A percentile compares a stretch with the other conserved stretches of the same genome.
These are phyloP conservation scores for Tetraodon nigroviridis DNA, from an alignment of 2,113 vertebrate species.

Conservation along the genomic window DNA sequence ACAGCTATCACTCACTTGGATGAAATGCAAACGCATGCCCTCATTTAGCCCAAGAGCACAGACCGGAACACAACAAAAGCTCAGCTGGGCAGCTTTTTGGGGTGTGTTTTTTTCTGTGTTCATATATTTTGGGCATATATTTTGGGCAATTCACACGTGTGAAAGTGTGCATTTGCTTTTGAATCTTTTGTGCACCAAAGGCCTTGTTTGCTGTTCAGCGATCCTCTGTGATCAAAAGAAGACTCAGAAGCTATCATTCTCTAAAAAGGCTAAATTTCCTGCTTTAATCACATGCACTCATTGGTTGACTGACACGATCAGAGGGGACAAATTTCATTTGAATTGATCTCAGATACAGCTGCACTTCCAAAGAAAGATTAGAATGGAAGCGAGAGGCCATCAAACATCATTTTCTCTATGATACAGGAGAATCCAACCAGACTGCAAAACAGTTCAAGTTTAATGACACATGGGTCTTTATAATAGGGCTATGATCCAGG, in stretches of 20 bases:
- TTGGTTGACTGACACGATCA: slow-evolving; percentile 24
- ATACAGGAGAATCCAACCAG: background rate
- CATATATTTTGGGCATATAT: background rate
- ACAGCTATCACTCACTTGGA: slow-evolving; percentile 24
- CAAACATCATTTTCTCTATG: background rate
- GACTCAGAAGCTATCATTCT: slow-evolving; percentile 33
- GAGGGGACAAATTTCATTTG: no score
- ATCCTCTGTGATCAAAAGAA: slow-evolving; percentile 53
- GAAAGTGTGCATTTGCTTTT: no score
- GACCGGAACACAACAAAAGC: slow-evolving; percentile 32
- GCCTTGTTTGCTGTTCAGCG: slow-evolving; percentile 48
- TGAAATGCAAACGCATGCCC: slow-evolving; percentile 66
- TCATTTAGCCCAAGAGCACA: slow-evolving; percentile 54
- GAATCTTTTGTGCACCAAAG: slow-evolving; percentile 16
- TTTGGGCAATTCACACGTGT: no score
- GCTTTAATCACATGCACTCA: slow-evolving; percentile 34
- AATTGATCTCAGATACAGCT: no score
- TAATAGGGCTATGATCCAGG: no score
- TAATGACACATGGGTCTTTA: background rate
- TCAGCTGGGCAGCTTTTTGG: slow-evolving; percentile 27
- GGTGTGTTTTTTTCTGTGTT: background rate
- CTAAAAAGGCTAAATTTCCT: slow-evolving; percentile 16
- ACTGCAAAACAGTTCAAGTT: background rate
- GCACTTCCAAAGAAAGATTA: no score
- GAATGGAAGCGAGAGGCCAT: background rate